A percentile compares a stretch with the other conserved stretches of the same genome.
Conservation (phyloP, 2,888 invertebrate species). For the Leucophora obtusa region DNA sequence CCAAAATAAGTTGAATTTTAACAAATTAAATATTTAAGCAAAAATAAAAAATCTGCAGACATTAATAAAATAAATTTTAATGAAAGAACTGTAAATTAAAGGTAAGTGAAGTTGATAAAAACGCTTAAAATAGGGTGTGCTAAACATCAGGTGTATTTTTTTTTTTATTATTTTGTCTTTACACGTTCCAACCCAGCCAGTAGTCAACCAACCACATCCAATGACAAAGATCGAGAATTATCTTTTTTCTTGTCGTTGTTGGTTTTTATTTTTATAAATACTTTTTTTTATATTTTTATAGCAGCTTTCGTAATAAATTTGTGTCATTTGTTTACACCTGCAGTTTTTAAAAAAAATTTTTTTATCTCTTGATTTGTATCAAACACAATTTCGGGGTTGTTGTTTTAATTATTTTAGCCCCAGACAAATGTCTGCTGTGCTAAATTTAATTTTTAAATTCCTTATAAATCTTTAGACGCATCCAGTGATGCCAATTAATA, state of each 20-base stretch:
- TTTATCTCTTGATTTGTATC: not conserved
- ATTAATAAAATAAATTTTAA: conserved; percentile 9
- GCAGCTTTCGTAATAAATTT: conserved; percentile 20
- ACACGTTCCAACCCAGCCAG: not conserved
- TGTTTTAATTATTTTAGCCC: conserved; percentile 17
- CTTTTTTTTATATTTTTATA: not conserved
- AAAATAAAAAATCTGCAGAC: not conserved
- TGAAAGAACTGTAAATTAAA: conserved; percentile 28
- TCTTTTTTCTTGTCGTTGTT: conserved; percentile 12
- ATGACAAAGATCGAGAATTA: conserved; percentile 38
- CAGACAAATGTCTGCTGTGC: conserved; percentile 52
- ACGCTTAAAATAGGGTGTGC: conserved; percentile 48
- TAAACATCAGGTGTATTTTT: conserved; percentile 53
- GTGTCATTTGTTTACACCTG: conserved; percentile 36
- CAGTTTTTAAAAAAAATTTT: conserved; percentile 6
- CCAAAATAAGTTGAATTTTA: conserved; percentile 2
- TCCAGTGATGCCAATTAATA: not conserved
- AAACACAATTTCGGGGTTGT: conserved; percentile 22
- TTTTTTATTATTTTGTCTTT: not conserved
- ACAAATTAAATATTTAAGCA: not conserved
- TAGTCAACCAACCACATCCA: conserved; percentile 15
- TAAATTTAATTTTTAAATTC: not conserved
- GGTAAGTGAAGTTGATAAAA: conserved; percentile 32
- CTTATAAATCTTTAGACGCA: not conserved
- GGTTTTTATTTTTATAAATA: conserved; percentile 10